These are phyloP conservation scores for Podilymbus podiceps DNA, from an alignment of 2,113 vertebrate species.

Conservation along the genomic window DNA sequence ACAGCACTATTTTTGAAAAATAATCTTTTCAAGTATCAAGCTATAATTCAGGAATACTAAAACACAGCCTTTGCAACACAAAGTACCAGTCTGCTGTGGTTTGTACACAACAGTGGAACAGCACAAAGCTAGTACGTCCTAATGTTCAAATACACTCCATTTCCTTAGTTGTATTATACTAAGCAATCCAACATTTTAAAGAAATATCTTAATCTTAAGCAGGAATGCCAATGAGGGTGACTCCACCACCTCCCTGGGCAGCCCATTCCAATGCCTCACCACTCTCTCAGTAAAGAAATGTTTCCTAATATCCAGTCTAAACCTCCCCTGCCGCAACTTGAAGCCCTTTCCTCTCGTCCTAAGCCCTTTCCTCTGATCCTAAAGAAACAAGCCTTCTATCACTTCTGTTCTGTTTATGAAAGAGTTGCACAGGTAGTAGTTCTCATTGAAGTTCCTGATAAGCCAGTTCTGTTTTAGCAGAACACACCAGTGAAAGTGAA, in stretches of 20 bases:
- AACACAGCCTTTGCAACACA: not conserved
- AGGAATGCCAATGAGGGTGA: too few species aligned
- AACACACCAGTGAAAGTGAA: not conserved
- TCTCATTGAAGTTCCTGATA: not conserved
- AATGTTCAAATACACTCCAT: not conserved
- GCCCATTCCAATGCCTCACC: too few species aligned
- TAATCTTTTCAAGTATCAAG: not conserved
- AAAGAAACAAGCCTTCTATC: not conserved
- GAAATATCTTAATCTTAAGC: not conserved
- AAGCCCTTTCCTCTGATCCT: not conserved
- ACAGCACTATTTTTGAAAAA: constrained; percentile 24
- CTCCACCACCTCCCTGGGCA: too few species aligned
- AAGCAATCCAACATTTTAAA: not conserved
- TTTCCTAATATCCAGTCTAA: too few species aligned
- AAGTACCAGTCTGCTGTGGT: not conserved
- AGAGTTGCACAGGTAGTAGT: not conserved
- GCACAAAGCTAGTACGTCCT: not conserved
- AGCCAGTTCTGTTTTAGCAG: not conserved
- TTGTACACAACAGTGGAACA: not conserved
- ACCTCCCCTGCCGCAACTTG: too few species aligned
- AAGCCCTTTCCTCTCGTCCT: too few species aligned
- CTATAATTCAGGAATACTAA: not conserved
- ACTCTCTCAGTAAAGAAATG: too few species aligned
- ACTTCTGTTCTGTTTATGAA: not conserved
- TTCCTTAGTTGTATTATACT: not conserved